Evolutionary conservation across 2,797 vertebrate genomes (phyloP), one percentile per base, ranked within the genome.

Genomic region (Gobio occitaniae): DNA sequence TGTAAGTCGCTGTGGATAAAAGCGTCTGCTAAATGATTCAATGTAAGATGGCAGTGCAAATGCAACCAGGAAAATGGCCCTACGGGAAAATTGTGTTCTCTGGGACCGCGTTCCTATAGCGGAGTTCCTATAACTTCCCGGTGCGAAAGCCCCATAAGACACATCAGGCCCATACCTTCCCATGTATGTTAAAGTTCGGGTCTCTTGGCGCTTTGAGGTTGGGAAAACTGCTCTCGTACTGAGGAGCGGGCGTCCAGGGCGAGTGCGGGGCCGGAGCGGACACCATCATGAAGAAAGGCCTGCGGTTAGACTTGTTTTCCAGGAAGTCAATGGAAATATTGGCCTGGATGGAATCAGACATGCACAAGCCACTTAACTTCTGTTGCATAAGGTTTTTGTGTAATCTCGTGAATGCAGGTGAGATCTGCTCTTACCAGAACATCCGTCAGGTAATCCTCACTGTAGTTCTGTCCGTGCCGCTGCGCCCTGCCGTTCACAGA

Each of bases 261-360:
- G 97, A 98, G 87, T 99, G 98, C 0, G 98, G 98, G 0, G 98
- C 98, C 15, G 98, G 97, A 0, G 98, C 97, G 84, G 98, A 97
- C 0, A 99, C 95, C 97, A 99, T 97, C 98, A 99, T 98, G 92
- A 99, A 99, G 95, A 99, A 99, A 0, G 98, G 98, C 79, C 95
- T 94, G 3, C 93, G 96, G 91, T 96, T 98, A 48, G 96, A 97
- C 91, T 98, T 98, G 87, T 96, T 95, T 86, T 96, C 95, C 89
- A 99, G 94, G 93, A 99, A 99, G 87, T 97, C 97, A 90, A 99
- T 84, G 52, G 98, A 99, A 93, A 96, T 92, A 91, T 99, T 99
- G 88, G 97, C 97, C 98, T 99, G 93, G n/a, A 86, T 9, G 82
- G 54, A 44, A 61, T 70, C 48, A 72, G 38, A 6, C 32, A 52